phyloP scores from a whole-genome alignment of 2,888 invertebrate species.

The Drosophila diplacantha region DNA sequence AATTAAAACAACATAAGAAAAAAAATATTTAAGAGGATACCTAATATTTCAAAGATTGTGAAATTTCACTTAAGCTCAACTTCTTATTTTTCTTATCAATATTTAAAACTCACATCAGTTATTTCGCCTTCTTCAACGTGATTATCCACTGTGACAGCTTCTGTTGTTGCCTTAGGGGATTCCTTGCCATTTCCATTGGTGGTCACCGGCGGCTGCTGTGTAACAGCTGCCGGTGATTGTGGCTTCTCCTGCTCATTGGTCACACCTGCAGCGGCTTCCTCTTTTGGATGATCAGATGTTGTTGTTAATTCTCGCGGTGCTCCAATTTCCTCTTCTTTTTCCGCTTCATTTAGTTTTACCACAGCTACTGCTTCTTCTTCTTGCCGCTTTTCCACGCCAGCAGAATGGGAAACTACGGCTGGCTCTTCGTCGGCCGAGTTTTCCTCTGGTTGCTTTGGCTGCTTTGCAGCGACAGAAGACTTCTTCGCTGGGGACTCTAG shows the following conservation, averaged over 20 bases:
- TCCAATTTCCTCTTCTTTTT: slow-evolving; percentile 11
- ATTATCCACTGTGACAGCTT: slow-evolving; percentile 8
- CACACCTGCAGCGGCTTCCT: slow-evolving; percentile 12
- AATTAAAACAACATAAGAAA: too few species aligned
- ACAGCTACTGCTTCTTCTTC: slow-evolving; percentile 19
- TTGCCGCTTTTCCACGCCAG: slow-evolving; percentile 34
- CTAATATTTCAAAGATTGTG: background rate
- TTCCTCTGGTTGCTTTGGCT: background rate
- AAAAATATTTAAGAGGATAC: too few species aligned
- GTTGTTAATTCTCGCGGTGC: slow-evolving; percentile 19
- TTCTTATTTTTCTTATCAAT: slow-evolving; percentile 11
- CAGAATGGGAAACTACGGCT: slow-evolving; percentile 17
- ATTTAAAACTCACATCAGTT: slow-evolving; percentile 47
- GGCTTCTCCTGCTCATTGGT: slow-evolving; percentile 8
- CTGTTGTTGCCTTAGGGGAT: background rate
- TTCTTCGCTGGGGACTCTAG: background rate
- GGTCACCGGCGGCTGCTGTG: slow-evolving; percentile 22
- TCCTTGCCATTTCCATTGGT: slow-evolving; percentile 41
- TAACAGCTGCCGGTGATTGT: background rate
- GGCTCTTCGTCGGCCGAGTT: background rate
- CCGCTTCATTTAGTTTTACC: slow-evolving; percentile 16
- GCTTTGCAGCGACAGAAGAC: too few species aligned
- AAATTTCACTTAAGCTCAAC: background rate
- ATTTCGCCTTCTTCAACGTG: slow-evolving; percentile 61
- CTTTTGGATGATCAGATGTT: slow-evolving; percentile 19